Evolutionary conservation across 1,140 invertebrate species (phyloP), one percentile per base, ranked within the genome.

Genomic region (Dolichoris vasculosae): DNA sequence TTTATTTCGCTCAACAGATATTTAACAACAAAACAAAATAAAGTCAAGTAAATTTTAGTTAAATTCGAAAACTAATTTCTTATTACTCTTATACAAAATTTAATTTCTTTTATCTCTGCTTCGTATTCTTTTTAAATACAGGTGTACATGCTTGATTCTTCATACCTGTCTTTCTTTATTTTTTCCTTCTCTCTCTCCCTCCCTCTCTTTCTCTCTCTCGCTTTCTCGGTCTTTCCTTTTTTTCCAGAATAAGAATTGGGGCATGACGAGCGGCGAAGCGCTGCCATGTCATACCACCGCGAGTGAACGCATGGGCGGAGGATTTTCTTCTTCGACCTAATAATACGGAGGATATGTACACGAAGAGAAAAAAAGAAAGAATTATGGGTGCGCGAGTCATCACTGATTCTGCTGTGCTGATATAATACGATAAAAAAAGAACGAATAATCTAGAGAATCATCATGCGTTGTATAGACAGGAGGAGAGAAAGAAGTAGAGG

Each of bases 251-350:
- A 88, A 89, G 88, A 90, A 90, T 89, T 89, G 88, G 89, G 88
- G 89, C 89, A 88, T 89, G 88, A 89, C 88, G 87, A 89, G 88
- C 89, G 88, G 86, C 87, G 87, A 87, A 89, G 88, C 88, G 86
- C 88, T 76, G 48, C 59, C 26, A 59, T 30, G 63, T 15, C 38
- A n/a, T n/a, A n/a, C 7, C 46, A 51, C 26, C 43, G 38, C 80
- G 40, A 77, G 55, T 67, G 71, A 77, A 83, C 75, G 85, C 71
- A 82, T 55, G 13, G 43, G 40, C 55, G 32, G n/a, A 84, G 75
- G 73, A 77, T 86, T 83, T 80, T 80, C 81, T 77, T 86, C 59
- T 43, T 71, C 81, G 81, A 83, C 81, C 85, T 40, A 83, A 83
- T 86, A 86, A 86, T 77, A 43, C 77, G 0, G 9, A 48, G 40